Conservation (phyloP, 2,797 vertebrate species). For the Botia almorhae region DNA sequence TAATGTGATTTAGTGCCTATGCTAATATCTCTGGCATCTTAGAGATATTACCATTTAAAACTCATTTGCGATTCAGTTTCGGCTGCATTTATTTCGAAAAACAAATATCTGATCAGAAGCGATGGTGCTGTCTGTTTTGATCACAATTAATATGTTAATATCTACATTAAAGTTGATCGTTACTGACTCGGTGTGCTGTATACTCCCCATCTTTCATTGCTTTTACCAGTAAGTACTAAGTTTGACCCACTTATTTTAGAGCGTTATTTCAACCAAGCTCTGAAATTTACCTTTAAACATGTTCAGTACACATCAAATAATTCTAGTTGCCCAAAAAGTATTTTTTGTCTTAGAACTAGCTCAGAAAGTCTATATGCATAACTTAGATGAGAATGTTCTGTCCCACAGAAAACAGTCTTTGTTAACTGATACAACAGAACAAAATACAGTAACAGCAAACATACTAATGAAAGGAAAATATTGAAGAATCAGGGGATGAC, state of each 20-base stretch:
- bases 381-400: not conserved
- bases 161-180: conserved; percentile 18
- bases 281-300: not conserved
- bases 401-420: not conserved
- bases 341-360: not conserved
- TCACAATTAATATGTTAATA: conserved; percentile 9
- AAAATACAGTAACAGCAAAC: not conserved
- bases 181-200: not conserved
- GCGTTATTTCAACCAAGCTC: not conserved
- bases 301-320: conserved; percentile 8
- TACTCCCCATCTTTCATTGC: not conserved
- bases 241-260: not conserved
- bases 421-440: not conserved
- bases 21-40: conserved; percentile 9
- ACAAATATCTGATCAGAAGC: too few relatives aligned
- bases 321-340: not conserved
- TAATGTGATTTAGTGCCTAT: not conserved
- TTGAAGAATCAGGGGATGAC: not conserved
- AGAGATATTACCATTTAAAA: conserved; percentile 20
- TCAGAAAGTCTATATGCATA: not conserved
- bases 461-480: not conserved
- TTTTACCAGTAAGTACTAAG: not conserved
- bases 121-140: not conserved
- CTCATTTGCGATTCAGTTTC: conserved; percentile 3
- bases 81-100: conserved; percentile 20